A percentile compares a stretch with the other conserved stretches of the same genome.
These are phyloP conservation scores for Aulostomus chinensis DNA, from an alignment of 2,797 vertebrate species.

Conservation along the genomic window DNA sequence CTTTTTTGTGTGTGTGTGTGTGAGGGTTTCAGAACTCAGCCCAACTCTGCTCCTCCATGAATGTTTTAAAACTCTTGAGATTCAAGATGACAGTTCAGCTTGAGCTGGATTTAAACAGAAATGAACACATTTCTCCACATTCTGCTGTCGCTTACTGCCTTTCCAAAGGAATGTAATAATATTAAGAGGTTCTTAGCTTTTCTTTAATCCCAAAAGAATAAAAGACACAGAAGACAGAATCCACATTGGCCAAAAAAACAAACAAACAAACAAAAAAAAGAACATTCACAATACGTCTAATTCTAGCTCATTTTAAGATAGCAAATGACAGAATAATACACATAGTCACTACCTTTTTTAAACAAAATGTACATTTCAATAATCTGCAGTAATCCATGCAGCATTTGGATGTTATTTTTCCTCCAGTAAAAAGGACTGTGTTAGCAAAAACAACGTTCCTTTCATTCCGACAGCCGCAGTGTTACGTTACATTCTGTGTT, in stretches of 20 bases:
- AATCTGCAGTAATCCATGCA: slow-evolving; percentile 61
- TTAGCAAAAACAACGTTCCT: slow-evolving; percentile 27
- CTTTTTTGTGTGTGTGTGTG: too few relatives aligned
- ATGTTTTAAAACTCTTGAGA: slow-evolving; percentile 32
- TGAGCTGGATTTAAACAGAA: slow-evolving; percentile 12
- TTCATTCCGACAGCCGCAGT: slow-evolving; percentile 21
- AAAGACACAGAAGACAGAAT: slow-evolving; percentile 51
- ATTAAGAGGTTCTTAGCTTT: slow-evolving; percentile 24
- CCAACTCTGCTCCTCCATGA: slow-evolving; percentile 25
- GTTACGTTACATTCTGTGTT: slow-evolving; percentile 62
- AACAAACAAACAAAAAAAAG: too few relatives aligned
- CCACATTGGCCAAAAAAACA: slow-evolving; percentile 46
- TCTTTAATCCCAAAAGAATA: slow-evolving; percentile 52
- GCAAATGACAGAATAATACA: slow-evolving; percentile 49
- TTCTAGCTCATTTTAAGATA: slow-evolving; percentile 36
- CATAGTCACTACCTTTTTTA: slow-evolving; percentile 25
- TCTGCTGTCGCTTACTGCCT: slow-evolving; percentile 14
- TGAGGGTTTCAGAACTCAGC: too few relatives aligned
- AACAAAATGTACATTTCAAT: slow-evolving; percentile 45
- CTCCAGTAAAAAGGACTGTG: slow-evolving; percentile 26
- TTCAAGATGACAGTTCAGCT: slow-evolving; percentile 33
- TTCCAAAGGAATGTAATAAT: slow-evolving; percentile 25
- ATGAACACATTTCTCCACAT: slow-evolving; percentile 11
- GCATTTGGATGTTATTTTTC: slow-evolving; percentile 41
- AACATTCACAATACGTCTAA: slow-evolving; percentile 49